Base-by-base conservation (phyloP, 30 jellyfish, hydroid and myxozoan species). In the Pelagia noctiluca region DNA sequence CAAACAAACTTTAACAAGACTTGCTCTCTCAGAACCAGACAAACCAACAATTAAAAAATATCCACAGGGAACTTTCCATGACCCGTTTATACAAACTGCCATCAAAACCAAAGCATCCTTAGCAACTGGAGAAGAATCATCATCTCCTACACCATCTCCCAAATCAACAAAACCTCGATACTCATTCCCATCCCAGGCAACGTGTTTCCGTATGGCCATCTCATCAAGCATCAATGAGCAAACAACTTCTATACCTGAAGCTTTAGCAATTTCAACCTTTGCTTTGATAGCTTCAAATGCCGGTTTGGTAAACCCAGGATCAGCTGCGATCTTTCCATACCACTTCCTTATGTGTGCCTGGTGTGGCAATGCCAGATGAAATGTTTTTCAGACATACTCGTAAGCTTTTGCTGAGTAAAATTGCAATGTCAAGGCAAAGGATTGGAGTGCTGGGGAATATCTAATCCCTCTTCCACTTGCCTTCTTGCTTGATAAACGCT, bases 241-340 rank as follows among this genome's bases (percentile, higher is more conserved):
- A 13, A 66, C 34, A 66, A 66, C 68, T 4, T 33, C 16, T 23
- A 5, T 13, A 4, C 78, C 78, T 8, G 7, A 11, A 16, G 32
- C 18, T 28, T 25, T 63, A 3, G 61, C 91, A 10, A n/a, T 33
- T 66, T 64, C 71, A 1, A 67, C 84, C 64, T 66, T 65, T 5
- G 63, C 76, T 19, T 26, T 34, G 25, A 78, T 42, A 35, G 82
- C 83, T 4, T 57, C 52, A 63, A 78, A 78, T 32, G 89, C 89
- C 2, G 86, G 91, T 67, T 80, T 13, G 8, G 91, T 65, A 53
- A 80, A 80, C n/a, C 91, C 91, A 25, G 87, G 91, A 50, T 80
- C 86, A 11, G 91, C 91, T 0, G 91, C 87, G 1, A 80, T 50
- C 37, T 80, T 80, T 36, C 63, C 5, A 32, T 80, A 80, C 91